These are phyloP conservation scores for Mycalesis mineus DNA, from an alignment of 2,888 invertebrate species.

Conservation along the genomic window DNA sequence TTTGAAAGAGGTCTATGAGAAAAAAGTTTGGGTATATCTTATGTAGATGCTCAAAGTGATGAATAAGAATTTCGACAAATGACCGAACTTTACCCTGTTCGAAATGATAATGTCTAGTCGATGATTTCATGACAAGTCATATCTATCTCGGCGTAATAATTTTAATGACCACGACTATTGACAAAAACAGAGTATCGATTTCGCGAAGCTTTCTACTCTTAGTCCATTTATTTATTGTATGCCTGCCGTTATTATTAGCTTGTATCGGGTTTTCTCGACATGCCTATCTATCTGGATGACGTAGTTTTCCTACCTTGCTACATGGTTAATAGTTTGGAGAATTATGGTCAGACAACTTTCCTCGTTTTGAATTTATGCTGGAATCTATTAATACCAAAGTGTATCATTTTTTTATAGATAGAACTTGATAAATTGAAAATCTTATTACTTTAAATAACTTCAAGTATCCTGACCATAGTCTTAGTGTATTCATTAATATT, in stretches of 20 bases:
- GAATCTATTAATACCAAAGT: no score
- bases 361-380: not conserved
- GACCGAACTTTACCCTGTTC: constrained; percentile 1
- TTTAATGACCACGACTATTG: constrained; percentile 3
- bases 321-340: not conserved
- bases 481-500: no score
- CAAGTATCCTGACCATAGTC: no score
- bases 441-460: no score
- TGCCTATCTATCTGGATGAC: constrained; percentile 1
- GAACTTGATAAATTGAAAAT: no score
- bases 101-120: constrained; percentile 1
- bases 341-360: not conserved
- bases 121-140: constrained; percentile 4
- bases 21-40: no score
- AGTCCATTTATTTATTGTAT: not conserved
- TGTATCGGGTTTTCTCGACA: constrained; percentile 2
- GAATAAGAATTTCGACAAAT: constrained; percentile 2
- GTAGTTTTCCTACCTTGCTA: not conserved
- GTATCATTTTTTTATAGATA: no score
- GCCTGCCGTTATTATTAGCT: constrained; percentile 5
- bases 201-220: constrained; percentile 7
- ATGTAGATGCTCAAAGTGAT: not conserved
- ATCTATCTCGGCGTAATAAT: not conserved
- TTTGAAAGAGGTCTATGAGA: no score
- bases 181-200: constrained; percentile 12